Evolutionary conservation across 2,888 invertebrate genomes (phyloP).

Genomic region (Siphlonurus alternatus): DNA sequence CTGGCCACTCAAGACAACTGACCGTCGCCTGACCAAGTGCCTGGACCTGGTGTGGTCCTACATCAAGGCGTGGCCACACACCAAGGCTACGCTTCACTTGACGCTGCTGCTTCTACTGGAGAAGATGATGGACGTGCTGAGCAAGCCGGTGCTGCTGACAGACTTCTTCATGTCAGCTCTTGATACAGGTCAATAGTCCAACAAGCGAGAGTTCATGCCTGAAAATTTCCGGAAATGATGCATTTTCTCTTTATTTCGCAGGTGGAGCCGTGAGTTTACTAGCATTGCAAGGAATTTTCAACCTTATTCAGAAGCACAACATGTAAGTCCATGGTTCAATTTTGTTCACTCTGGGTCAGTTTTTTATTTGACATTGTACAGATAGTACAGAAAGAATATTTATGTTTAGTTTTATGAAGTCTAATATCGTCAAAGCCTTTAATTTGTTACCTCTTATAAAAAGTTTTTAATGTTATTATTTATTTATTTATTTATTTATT

Average conservation of each 20-base stretch:
- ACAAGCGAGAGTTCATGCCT: too few relatives aligned
- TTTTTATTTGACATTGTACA: too few relatives aligned
- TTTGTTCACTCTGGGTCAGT: too few relatives aligned
- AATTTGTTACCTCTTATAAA: too few relatives aligned
- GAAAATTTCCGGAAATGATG: too few relatives aligned
- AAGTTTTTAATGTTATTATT: too few relatives aligned
- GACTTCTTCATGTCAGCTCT: constrained; percentile 86
- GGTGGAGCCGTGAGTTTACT: constrained; percentile 78
- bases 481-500: too few relatives aligned
- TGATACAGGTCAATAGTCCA: constrained; percentile 66
- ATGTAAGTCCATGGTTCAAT: constrained; percentile 37
- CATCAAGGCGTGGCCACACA: constrained; percentile 50
- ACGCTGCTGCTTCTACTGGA: constrained; percentile 68
- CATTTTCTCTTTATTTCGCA: constrained; percentile 22
- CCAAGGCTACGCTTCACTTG: constrained; percentile 51
- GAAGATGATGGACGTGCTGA: constrained; percentile 60
- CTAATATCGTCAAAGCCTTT: too few relatives aligned
- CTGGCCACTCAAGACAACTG: too few relatives aligned
- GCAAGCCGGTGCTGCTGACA: constrained; percentile 65
- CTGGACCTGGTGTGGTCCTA: constrained; percentile 61
- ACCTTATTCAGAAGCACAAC: constrained; percentile 78
- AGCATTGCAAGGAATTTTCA: constrained; percentile 81
- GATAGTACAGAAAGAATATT: too few relatives aligned
- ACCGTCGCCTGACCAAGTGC: constrained; percentile 35
- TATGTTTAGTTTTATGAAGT: too few relatives aligned